Evolutionary conservation across 2,888 invertebrate genomes (phyloP), one percentile per base, ranked within the genome.

Genomic region (Thalpophila matura): DNA sequence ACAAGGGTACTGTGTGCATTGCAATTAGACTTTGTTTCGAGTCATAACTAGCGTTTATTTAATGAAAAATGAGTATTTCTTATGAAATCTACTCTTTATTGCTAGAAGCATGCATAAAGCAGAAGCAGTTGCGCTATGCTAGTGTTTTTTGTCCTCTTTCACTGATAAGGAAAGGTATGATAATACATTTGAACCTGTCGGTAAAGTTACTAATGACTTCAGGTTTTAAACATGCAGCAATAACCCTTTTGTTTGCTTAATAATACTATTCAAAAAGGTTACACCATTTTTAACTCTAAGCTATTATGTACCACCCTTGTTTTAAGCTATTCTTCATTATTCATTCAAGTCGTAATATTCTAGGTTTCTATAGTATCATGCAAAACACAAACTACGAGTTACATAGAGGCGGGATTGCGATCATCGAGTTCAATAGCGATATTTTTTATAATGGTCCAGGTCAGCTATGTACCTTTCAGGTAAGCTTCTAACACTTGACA

Each of bases 381-480:
- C 91, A 92, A 82, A 69, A 88, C 85, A 89, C 84, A 86, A 80
- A 89, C 89, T 91, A 91, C 86, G 79, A 77, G 75, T 81, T 86
- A 89, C 84, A 87, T 64, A 82, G 76, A 88, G 87, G 93, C 93
- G 94, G 94, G 94, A 93, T 89, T 94, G 94, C 94, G 94, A 94
- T 93, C 94, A 94, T 94, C 94, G 94, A 87, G 89, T 90, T 86
- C 71, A 83, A 82, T 81, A 83, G 75, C 77, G 79, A 60, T 50
- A 65, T 50, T 43, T 50, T 43, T 61, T 45, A 26, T 51, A 50
- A 49, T 46, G 49, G 60, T 58, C 60, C 45, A 74, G 51, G 26
- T 55, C 60, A 65, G 68, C 62, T 58, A 43, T n/a, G 49, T 56
- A 59, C 64, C 54, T 53, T 63, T 63, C 35, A 43, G 51, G 62